Evolutionary conservation across 2,113 vertebrate species (phyloP).

Genomic region (Phrynosoma blainvillii): DNA sequence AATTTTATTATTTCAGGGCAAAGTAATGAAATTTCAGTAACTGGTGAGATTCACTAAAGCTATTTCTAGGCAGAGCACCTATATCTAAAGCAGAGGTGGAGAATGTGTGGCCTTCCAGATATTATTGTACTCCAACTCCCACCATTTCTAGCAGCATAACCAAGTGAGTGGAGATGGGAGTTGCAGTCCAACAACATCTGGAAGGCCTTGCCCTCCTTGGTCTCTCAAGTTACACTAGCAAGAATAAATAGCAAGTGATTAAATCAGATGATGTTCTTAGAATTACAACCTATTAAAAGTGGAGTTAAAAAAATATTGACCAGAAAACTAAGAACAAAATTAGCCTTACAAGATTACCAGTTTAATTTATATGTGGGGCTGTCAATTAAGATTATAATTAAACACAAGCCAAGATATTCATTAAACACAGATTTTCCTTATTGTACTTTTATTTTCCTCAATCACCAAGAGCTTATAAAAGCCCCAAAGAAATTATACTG

Average conservation of each 20-base stretch:
- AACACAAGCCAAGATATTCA: conserved; percentile 46
- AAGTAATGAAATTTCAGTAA: background rate
- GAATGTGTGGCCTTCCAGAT: too few relatives aligned
- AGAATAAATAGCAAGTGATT: background rate
- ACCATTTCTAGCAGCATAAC: too few relatives aligned
- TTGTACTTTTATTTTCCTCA: background rate
- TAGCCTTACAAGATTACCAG: conserved; percentile 34
- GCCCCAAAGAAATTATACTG: background rate
- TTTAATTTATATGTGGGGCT: conserved; percentile 54
- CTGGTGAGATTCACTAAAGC: too few relatives aligned
- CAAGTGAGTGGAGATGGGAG: too few relatives aligned
- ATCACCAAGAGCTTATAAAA: background rate
- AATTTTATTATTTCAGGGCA: background rate
- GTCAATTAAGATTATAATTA: conserved; percentile 41
- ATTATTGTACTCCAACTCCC: too few relatives aligned
- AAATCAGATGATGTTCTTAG: conserved; percentile 28
- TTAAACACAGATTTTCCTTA: background rate
- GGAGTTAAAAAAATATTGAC: conserved; percentile 49
- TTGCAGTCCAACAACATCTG: too few relatives aligned
- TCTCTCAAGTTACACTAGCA: background rate
- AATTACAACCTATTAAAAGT: conserved; percentile 55
- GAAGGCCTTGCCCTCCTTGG: too few relatives aligned
- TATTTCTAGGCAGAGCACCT: too few relatives aligned
- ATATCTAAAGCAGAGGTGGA: too few relatives aligned
- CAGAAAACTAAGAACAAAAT: conserved; percentile 37